phyloP scores from a whole-genome alignment of 2,888 invertebrate genomes.

The Pogonocherus hispidulus region DNA sequence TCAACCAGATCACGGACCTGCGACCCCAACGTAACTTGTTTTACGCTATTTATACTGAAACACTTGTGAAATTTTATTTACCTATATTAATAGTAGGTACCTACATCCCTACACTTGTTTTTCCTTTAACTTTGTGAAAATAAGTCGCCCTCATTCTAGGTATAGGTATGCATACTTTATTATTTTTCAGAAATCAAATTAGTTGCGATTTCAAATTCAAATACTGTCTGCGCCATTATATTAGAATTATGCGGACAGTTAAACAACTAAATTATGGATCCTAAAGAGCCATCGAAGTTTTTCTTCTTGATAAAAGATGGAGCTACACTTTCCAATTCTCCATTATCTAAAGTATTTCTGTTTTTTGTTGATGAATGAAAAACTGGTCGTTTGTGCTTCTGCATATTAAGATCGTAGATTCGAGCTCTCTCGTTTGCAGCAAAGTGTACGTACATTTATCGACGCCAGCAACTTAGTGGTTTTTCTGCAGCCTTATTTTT shows the following conservation, averaged over 20 bases:
- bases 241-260: background rate
- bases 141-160: too few relatives aligned
- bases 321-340: slow-evolving; percentile 50
- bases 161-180: too few relatives aligned
- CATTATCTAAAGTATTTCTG: slow-evolving; percentile 62
- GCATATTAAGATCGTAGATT: slow-evolving; percentile 60
- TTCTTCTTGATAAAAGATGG: slow-evolving; percentile 37
- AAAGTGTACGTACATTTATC: slow-evolving; percentile 38
- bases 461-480: slow-evolving; percentile 33
- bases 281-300: background rate
- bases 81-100: too few relatives aligned
- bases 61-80: too few relatives aligned
- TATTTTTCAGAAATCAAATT: too few relatives aligned
- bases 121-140: too few relatives aligned
- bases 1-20: too few relatives aligned
- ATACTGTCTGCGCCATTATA: too few relatives aligned
- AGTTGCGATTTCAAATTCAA: too few relatives aligned
- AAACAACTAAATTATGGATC: background rate
- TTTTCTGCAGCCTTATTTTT: slow-evolving; percentile 53
- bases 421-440: slow-evolving; percentile 53
- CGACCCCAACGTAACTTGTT: too few relatives aligned
- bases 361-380: slow-evolving; percentile 67
- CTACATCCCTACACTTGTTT: too few relatives aligned
- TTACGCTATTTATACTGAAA: too few relatives aligned
- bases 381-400: slow-evolving; percentile 66